Conservation (phyloP, 2,888 invertebrate genomes). For the Slavum lentiscoides region DNA sequence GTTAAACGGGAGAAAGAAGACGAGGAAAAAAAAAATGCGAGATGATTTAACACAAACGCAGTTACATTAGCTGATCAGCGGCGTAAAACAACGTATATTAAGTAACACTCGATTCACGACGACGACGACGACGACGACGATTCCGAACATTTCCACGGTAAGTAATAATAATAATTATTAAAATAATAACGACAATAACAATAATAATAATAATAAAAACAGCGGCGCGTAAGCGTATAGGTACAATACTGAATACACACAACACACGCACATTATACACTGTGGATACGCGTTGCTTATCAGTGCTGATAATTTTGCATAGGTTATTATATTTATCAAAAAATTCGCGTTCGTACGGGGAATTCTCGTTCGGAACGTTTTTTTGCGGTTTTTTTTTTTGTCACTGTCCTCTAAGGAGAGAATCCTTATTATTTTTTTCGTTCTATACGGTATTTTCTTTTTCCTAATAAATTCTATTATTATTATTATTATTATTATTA, state of each 20-base stretch:
- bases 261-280: too few relatives aligned
- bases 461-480: not conserved
- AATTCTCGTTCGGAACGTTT: not conserved
- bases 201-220: slow-evolving; percentile 1
- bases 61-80: not conserved
- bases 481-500: not conserved
- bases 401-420: too few relatives aligned
- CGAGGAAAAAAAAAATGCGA: too few relatives aligned
- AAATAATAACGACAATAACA: slow-evolving; percentile 3
- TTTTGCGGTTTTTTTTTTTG: too few relatives aligned
- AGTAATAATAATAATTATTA: not conserved
- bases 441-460: too few relatives aligned
- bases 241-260: too few relatives aligned
- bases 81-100: too few relatives aligned
- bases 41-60: too few relatives aligned
- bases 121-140: too few relatives aligned
- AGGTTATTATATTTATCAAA: slow-evolving; percentile 37
- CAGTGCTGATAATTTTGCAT: slow-evolving; percentile 44
- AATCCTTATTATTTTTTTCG: too few relatives aligned
- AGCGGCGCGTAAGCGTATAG: not conserved
- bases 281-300: slow-evolving; percentile 14
- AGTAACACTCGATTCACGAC: too few relatives aligned
- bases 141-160: not conserved
- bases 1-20: too few relatives aligned
- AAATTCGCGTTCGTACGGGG: not conserved